These are phyloP conservation scores for Agonopterix subpropinquella DNA, from an alignment of 2,888 invertebrate species.

Conservation along the genomic window DNA sequence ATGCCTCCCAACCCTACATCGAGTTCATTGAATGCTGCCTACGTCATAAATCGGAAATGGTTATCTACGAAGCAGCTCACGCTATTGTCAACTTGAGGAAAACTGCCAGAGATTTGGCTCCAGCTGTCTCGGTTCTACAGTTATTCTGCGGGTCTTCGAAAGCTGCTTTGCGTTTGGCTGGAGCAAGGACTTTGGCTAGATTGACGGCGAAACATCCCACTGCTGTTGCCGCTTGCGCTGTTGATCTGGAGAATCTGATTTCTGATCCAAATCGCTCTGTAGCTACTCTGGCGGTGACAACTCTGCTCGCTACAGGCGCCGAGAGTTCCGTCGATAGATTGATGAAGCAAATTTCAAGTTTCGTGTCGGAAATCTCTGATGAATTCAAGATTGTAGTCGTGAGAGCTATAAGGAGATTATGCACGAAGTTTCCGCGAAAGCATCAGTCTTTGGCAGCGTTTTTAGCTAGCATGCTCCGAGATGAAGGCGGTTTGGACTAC, in stretches of 20 bases:
- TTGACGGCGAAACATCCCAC: slow-evolving; percentile 97
- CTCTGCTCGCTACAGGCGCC: slow-evolving; percentile 97
- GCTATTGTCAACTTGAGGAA: slow-evolving; percentile 95
- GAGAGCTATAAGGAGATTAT: slow-evolving; percentile 90
- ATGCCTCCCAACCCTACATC: slow-evolving; percentile 84
- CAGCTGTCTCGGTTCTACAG: slow-evolving; percentile 97
- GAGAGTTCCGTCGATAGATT: slow-evolving; percentile 98
- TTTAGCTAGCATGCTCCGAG: slow-evolving; percentile 96
- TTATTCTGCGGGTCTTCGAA: slow-evolving; percentile 98
- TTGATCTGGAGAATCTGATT: slow-evolving; percentile 98
- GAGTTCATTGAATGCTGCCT: slow-evolving; percentile 96
- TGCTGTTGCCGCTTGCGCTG: slow-evolving; percentile 97
- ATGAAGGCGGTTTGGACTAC: slow-evolving; percentile 98
- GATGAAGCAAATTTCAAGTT: slow-evolving; percentile 99
- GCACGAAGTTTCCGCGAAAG: slow-evolving; percentile 97
- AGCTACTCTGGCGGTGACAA: slow-evolving; percentile 98
- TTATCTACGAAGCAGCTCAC: slow-evolving; percentile 98
- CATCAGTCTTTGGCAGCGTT: slow-evolving; percentile 97
- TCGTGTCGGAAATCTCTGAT: slow-evolving; percentile 99
- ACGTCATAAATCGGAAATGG: slow-evolving; percentile 99
- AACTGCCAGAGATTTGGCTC: slow-evolving; percentile 90
- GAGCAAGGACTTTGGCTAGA: slow-evolving; percentile 97
- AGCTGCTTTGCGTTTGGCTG: slow-evolving; percentile 95
- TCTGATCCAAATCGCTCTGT: slow-evolving; percentile 98
- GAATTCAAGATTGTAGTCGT: slow-evolving; percentile 99